Percentiles rank a stretch among this genome's conserved stretches.
Evolutionary conservation across 1,140 invertebrate genomes (phyloP).

Genomic region (Sinella curviseta): DNA sequence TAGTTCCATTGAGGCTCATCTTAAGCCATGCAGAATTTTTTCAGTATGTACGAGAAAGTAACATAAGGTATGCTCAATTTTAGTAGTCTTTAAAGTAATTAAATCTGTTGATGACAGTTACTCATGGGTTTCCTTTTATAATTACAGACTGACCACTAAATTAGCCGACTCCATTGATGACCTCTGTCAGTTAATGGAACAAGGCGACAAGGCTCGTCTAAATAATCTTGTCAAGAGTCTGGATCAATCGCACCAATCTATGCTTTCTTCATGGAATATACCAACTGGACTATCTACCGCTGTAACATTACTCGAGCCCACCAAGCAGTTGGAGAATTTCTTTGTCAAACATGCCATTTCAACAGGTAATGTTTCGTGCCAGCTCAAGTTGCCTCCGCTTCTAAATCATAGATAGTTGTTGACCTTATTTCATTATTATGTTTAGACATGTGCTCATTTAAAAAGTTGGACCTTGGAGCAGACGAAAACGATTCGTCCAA

Average conservation of each 20-base stretch:
- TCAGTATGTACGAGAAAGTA: not conserved
- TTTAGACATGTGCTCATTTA: too few species aligned
- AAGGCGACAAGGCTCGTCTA: not conserved
- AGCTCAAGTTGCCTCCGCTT: too few species aligned
- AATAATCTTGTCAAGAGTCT: not conserved
- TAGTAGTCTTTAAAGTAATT: not conserved
- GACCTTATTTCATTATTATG: too few species aligned
- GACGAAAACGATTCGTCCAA: too few species aligned
- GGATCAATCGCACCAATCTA: not conserved
- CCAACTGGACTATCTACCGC: too few species aligned
- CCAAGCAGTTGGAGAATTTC: too few species aligned
- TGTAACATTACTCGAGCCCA: too few species aligned
- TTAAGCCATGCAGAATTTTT: slow-evolving; percentile 14
- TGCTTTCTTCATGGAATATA: not conserved
- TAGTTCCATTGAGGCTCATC: not conserved
- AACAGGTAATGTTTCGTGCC: too few species aligned
- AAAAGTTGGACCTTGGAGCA: too few species aligned
- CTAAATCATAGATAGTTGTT: too few species aligned
- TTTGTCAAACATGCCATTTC: too few species aligned
- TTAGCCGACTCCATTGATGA: not conserved
- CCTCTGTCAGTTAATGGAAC: not conserved
- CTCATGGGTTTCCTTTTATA: not conserved
- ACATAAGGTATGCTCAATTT: not conserved
- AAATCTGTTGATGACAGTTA: not conserved
- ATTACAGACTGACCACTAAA: not conserved